A percentile compares a stretch with the other conserved stretches of the same genome.
Evolutionary conservation across 2,113 vertebrate species (phyloP).

Genomic region (Nettapus auritus): DNA sequence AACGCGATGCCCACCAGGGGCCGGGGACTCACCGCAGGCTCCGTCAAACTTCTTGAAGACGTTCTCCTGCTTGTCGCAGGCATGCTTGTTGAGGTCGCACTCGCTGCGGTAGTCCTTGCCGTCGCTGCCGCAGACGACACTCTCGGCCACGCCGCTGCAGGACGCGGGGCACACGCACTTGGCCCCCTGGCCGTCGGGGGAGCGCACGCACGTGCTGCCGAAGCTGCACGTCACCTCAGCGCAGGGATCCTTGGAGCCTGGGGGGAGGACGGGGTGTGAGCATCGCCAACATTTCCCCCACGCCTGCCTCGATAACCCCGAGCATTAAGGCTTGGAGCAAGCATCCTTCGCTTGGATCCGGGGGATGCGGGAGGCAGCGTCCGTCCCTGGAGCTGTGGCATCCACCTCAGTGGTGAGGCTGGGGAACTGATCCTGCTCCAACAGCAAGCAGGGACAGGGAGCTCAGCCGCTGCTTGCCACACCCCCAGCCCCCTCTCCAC

Average conservation of each 20-base stretch:
- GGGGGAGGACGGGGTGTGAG: fast-evolving
- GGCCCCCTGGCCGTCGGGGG: slow-evolving; percentile 84
- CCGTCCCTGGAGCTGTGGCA: not conserved
- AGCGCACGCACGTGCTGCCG: slow-evolving; percentile 91
- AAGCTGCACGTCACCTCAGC: slow-evolving; percentile 89
- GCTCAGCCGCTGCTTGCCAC: not conserved
- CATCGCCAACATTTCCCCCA: too few species aligned
- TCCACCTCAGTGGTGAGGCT: fast-evolving
- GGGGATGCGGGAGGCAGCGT: not conserved
- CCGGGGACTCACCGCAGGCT: slow-evolving; percentile 84
- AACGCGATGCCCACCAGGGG: fast-evolving
- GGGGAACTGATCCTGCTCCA: not conserved
- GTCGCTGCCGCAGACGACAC: slow-evolving; percentile 89
- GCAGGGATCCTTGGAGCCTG: slow-evolving; percentile 93
- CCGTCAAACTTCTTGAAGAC: slow-evolving; percentile 87
- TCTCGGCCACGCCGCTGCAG: slow-evolving; percentile 74
- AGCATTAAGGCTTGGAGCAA: fast-evolving
- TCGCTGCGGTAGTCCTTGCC: slow-evolving; percentile 88
- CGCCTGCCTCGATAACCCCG: fast-evolving
- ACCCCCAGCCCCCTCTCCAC: not conserved
- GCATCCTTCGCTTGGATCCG: not conserved
- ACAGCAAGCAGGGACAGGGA: fast-evolving
- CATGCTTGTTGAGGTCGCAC: slow-evolving; percentile 88
- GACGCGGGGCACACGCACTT: slow-evolving; percentile 88
- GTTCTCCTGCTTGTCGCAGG: slow-evolving; percentile 89